phyloP scores from a whole-genome alignment of 2,797 vertebrate species.

The Dallia pectoralis region DNA sequence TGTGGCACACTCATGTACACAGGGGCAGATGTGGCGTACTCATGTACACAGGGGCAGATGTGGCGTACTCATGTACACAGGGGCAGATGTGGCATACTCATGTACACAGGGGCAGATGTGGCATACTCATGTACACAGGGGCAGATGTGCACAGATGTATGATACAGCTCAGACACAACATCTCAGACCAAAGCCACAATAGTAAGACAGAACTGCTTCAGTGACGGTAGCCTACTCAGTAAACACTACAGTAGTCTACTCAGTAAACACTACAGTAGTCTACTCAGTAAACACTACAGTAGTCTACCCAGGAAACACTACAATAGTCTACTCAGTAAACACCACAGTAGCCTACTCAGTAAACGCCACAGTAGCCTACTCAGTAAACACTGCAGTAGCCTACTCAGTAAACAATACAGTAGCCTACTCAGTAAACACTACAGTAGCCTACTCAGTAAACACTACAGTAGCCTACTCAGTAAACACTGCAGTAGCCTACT shows the following conservation, averaged over 20 bases:
- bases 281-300: neutral
- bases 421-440: neutral
- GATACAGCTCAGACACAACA: neutral
- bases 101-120: neutral
- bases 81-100: neutral
- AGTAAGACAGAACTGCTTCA: neutral
- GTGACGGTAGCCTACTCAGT: neutral
- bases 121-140: neutral
- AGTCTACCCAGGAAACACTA: too few relatives aligned
- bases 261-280: neutral
- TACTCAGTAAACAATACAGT: neutral
- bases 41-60: neutral
- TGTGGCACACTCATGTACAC: too few relatives aligned
- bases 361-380: neutral
- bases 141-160: neutral
- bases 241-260: neutral
- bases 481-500: neutral
- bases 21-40: too few relatives aligned
- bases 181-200: conserved; percentile 2
- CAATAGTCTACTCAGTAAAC: too few relatives aligned
- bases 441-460: neutral
- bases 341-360: too few relatives aligned
- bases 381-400: neutral
- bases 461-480: neutral
- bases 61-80: too few relatives aligned